These are phyloP conservation scores for Zaprionus gabonicus DNA, from an alignment of 1,140 invertebrate genomes.

Conservation along the genomic window DNA sequence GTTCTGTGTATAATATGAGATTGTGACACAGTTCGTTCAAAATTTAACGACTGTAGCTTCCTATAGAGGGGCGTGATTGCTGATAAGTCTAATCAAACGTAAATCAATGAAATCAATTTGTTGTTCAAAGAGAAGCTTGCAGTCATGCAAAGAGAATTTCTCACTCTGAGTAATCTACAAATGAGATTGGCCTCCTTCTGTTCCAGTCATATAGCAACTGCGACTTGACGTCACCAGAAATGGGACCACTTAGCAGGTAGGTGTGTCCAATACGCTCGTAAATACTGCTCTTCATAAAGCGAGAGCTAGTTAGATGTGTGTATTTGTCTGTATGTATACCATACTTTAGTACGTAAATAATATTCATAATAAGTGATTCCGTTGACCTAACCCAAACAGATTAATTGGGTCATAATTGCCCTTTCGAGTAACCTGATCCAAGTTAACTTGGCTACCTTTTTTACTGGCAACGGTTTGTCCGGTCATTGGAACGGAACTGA, in stretches of 20 bases:
- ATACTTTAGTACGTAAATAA: background rate
- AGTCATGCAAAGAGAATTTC: background rate
- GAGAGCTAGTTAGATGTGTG: background rate
- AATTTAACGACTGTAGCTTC: background rate
- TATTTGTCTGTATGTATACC: too few relatives aligned
- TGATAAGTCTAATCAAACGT: background rate
- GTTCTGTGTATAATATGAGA: background rate
- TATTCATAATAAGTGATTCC: background rate
- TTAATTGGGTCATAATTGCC: background rate
- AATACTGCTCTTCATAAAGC: background rate
- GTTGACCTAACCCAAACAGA: background rate
- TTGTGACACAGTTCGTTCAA: background rate
- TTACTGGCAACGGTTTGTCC: background rate
- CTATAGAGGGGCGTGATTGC: background rate
- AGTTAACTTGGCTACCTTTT: too few relatives aligned
- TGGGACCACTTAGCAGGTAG: constrained; percentile 2
- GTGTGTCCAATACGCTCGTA: background rate
- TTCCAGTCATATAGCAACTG: too few relatives aligned
- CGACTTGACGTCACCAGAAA: background rate
- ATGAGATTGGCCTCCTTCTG: background rate
- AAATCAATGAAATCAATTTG: background rate
- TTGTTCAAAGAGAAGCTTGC: background rate
- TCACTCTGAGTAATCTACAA: background rate
- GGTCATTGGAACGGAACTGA: background rate
- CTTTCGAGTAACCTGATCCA: too few relatives aligned